phyloP scores from a whole-genome alignment of 2,888 invertebrate species.

The Cheilosia impressa region DNA sequence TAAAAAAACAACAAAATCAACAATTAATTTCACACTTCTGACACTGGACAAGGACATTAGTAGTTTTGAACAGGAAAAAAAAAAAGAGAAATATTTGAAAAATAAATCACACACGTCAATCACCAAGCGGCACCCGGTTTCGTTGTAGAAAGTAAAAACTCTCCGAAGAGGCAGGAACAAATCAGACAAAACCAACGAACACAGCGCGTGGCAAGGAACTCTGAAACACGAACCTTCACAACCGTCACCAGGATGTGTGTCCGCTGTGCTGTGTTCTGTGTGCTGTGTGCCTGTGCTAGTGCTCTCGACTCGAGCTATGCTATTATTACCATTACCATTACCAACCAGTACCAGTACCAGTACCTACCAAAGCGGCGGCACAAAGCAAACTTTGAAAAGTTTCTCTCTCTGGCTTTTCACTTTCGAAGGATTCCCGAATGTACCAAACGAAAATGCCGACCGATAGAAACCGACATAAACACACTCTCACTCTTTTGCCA shows the following conservation, averaged over 20 bases:
- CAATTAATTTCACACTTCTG: constrained; percentile 51
- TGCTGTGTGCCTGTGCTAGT: constrained; percentile 17
- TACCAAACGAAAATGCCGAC: constrained; percentile 40
- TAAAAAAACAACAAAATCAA: constrained; percentile 78
- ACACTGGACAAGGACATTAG: constrained; percentile 37
- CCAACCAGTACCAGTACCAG: not conserved
- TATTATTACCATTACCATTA: not conserved
- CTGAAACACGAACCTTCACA: constrained; percentile 48
- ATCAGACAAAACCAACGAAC: constrained; percentile 57
- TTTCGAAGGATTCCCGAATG: constrained; percentile 59
- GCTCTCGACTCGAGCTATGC: constrained; percentile 3
- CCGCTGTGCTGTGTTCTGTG: too few species aligned
- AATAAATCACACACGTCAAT: constrained; percentile 58
- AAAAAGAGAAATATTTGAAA: constrained; percentile 17
- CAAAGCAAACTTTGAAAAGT: constrained; percentile 44
- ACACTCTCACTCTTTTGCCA: constrained; percentile 72
- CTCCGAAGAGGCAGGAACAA: constrained; percentile 57
- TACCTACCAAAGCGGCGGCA: constrained; percentile 23
- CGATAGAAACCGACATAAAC: constrained; percentile 63
- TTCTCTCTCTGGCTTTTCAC: constrained; percentile 69
- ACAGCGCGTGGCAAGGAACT: constrained; percentile 40
- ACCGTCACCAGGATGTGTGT: constrained; percentile 57
- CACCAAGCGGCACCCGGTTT: constrained; percentile 64
- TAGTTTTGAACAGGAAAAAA: not conserved
- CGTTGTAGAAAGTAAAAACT: constrained; percentile 69